Conservation (phyloP, 1,140 invertebrate species). For the Drosophila nannoptera region DNA sequence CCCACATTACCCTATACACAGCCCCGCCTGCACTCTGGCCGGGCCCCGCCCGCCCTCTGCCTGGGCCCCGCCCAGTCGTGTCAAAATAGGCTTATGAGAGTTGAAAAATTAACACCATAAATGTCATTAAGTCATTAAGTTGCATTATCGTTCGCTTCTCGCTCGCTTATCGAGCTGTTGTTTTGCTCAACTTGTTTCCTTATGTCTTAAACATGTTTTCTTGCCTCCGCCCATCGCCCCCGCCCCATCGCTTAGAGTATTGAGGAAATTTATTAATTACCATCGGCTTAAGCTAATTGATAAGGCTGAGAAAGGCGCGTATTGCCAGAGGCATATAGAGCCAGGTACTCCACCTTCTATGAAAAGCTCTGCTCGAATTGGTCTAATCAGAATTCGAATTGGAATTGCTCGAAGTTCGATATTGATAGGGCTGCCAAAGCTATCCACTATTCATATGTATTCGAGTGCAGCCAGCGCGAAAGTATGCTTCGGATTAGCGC, state of each 20-base stretch:
- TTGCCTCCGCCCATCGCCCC: background rate
- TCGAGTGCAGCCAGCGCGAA: background rate
- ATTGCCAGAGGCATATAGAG: background rate
- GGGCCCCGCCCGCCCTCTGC: no score
- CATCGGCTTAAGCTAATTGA: constrained; percentile 18
- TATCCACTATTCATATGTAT: background rate
- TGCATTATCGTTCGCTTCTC: constrained; percentile 45
- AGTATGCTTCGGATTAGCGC: constrained; percentile 1
- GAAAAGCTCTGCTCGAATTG: no score
- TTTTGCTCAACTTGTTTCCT: constrained; percentile 36
- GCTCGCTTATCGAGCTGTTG: constrained; percentile 56
- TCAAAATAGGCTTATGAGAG: constrained; percentile 44
- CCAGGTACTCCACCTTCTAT: background rate
- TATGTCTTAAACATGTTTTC: constrained; percentile 33
- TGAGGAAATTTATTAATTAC: constrained; percentile 34
- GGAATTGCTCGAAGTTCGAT: no score
- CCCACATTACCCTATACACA: constrained; percentile 12
- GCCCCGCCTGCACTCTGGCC: background rate
- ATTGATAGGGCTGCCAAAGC: no score
- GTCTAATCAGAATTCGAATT: no score
- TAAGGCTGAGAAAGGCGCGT: background rate
- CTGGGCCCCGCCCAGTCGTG: background rate
- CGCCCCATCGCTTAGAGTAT: constrained; percentile 37
- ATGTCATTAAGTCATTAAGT: constrained; percentile 72
- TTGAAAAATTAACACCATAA: constrained; percentile 51